A percentile compares a stretch with the other conserved stretches of the same genome.
Conservation (phyloP, 1,140 invertebrate genomes). For the Hyles euphorbiae region DNA sequence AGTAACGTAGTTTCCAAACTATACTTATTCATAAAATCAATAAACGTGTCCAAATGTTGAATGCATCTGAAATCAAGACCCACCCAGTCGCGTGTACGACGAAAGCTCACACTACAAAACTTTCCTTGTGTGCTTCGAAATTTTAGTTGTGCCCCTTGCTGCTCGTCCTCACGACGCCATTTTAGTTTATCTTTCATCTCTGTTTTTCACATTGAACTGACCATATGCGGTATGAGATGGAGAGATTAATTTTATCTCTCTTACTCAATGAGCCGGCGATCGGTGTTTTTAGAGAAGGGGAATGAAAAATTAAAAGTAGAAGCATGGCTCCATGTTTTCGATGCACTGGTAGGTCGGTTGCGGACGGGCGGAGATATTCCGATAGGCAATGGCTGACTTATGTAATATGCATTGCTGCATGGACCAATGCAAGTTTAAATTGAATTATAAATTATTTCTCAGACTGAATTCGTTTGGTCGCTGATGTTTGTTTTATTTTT, state of each 20-base stretch:
- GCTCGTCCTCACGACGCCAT: slow-evolving; percentile 51
- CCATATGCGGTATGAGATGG: slow-evolving; percentile 28
- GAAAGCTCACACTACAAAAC: slow-evolving; percentile 33
- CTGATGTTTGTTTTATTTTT: neutral
- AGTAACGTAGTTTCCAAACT: too few species aligned
- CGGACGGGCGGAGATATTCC: slow-evolving; percentile 13
- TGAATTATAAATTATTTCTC: too few species aligned
- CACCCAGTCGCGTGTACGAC: slow-evolving; percentile 27
- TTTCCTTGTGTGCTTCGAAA: slow-evolving; percentile 47
- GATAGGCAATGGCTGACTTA: slow-evolving; percentile 2
- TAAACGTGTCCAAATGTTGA: slow-evolving; percentile 19
- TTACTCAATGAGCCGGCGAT: slow-evolving; percentile 32
- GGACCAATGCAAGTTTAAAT: too few species aligned
- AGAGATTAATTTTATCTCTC: slow-evolving; percentile 38
- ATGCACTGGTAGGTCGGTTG: slow-evolving; percentile 21
- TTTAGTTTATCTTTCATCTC: slow-evolving; percentile 55
- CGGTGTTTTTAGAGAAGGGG: slow-evolving; percentile 59
- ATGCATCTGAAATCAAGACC: slow-evolving; percentile 22
- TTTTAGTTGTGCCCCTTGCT: slow-evolving; percentile 45
- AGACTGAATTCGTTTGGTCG: too few species aligned
- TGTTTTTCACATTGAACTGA: slow-evolving; percentile 29
- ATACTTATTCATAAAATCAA: neutral
- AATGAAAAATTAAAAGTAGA: slow-evolving; percentile 55
- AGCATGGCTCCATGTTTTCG: slow-evolving; percentile 34
- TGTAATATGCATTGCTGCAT: too few species aligned